These are phyloP conservation scores for Furnarius figulus DNA, from an alignment of 2,113 vertebrate species.

Conservation along the genomic window DNA sequence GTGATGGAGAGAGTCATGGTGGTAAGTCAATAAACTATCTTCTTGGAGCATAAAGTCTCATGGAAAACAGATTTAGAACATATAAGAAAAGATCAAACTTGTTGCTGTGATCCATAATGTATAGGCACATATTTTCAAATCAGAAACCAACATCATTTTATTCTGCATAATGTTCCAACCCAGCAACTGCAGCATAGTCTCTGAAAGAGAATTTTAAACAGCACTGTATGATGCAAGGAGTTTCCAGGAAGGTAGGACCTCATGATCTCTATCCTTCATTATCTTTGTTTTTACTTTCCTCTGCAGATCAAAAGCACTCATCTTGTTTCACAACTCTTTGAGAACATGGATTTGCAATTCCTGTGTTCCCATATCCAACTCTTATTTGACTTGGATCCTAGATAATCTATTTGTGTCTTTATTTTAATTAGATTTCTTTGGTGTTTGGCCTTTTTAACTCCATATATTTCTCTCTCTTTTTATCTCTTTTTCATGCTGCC, in stretches of 20 bases:
- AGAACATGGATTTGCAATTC: not conserved
- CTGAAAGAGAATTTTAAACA: not conserved
- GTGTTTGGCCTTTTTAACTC: not conserved
- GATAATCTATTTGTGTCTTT: not conserved
- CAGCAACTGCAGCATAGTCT: not conserved
- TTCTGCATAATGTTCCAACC: not conserved
- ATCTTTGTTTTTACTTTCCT: not conserved
- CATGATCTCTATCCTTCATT: not conserved
- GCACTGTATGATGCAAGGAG: not conserved
- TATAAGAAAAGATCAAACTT: not conserved
- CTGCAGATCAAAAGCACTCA: not conserved
- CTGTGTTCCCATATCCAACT: not conserved
- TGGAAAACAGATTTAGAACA: not conserved
- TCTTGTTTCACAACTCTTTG: not conserved
- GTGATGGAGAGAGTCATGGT: constrained; percentile 89
- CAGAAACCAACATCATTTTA: not conserved
- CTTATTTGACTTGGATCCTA: not conserved
- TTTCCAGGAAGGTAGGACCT: not conserved
- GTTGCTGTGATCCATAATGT: not conserved
- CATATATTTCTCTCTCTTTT: not conserved
- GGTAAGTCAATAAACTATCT: constrained; percentile 79
- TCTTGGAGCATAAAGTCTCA: not conserved
- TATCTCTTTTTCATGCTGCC: not conserved
- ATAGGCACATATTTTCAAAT: not conserved
- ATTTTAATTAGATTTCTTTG: not conserved